Evolutionary conservation across 92 coral and sea anemone species (phyloP).

Genomic region (Parazoanthus atlanticus): DNA sequence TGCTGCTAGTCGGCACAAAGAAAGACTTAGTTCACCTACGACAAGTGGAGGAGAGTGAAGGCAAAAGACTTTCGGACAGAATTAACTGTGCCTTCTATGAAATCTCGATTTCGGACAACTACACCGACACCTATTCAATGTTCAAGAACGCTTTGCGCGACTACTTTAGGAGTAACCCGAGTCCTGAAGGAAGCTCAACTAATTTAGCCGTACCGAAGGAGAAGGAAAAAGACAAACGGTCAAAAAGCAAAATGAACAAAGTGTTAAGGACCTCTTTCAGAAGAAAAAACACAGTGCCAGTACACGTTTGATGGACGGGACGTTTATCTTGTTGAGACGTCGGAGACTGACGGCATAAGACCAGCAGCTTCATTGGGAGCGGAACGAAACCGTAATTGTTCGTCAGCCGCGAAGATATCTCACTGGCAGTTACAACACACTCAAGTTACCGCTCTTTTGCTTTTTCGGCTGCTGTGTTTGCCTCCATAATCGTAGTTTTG

Average conservation of each 20-base stretch:
- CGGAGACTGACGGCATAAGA: not conserved
- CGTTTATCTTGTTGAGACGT: not conserved
- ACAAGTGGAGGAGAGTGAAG: conserved; percentile 76
- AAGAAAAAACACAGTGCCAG: conserved; percentile 9
- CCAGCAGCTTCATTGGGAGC: not conserved
- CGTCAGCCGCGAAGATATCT: not conserved
- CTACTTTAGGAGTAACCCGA: conserved; percentile 40
- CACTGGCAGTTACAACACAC: not conserved
- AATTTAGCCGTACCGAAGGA: conserved; percentile 13
- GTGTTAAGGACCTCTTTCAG: conserved; percentile 34
- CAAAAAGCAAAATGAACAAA: conserved; percentile 35
- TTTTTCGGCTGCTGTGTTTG: too few relatives aligned
- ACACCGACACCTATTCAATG: conserved; percentile 73
- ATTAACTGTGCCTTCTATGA: conserved; percentile 88
- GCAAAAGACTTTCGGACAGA: conserved; percentile 70
- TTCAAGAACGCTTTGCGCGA: conserved; percentile 71
- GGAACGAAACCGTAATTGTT: not conserved
- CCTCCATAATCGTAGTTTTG: too few relatives aligned
- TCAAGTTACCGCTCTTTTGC: not conserved
- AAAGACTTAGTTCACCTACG: conserved; percentile 84
- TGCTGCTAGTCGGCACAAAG: conserved; percentile 87
- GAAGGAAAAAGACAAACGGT: conserved; percentile 26
- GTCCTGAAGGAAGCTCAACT: conserved; percentile 16
- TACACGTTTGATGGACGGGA: not conserved
- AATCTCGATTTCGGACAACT: conserved; percentile 85